Percentiles rank a stretch among this genome's conserved stretches.
Conservation (phyloP, 2,888 invertebrate species). For the Chaetoderma sp. region DNA sequence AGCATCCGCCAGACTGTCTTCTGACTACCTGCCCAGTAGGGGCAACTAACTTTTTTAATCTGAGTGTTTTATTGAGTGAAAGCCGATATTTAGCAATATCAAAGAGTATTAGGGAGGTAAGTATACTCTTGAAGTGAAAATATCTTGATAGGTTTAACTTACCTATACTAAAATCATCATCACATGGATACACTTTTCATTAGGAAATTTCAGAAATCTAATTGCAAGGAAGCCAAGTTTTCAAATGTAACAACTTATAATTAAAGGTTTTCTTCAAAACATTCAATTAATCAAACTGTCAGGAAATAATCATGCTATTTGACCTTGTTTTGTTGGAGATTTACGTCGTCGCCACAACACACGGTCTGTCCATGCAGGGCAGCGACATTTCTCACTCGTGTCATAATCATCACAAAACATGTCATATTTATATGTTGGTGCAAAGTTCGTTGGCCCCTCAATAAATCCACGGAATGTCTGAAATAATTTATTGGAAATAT, state of each 20-base stretch:
- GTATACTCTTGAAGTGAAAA: no score
- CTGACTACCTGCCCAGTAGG: no score
- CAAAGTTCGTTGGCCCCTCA: slow-evolving; percentile 91
- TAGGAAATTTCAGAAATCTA: not conserved
- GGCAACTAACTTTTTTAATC: no score
- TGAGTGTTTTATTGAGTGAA: no score
- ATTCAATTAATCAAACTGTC: not conserved
- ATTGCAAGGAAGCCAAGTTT: not conserved
- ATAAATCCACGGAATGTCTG: slow-evolving; percentile 90
- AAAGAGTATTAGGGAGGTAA: no score
- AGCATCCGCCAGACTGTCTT: no score
- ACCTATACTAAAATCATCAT: not conserved
- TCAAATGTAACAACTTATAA: not conserved
- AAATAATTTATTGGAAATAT: slow-evolving; percentile 12
- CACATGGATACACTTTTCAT: not conserved
- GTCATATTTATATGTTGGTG: slow-evolving; percentile 99
- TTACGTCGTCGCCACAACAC: slow-evolving; percentile 86
- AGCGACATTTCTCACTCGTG: slow-evolving; percentile 96
- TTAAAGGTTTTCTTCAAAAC: not conserved
- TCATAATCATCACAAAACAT: slow-evolving; percentile 98
- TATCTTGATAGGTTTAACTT: no score
- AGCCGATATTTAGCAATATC: no score
- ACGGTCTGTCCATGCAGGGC: slow-evolving; percentile 98
- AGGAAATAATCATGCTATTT: not conserved
- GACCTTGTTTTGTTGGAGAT: slow-evolving; percentile 23